Evolutionary conservation across 2,888 invertebrate species (phyloP), one percentile per base, ranked within the genome.

Genomic region (Carcina quercana): DNA sequence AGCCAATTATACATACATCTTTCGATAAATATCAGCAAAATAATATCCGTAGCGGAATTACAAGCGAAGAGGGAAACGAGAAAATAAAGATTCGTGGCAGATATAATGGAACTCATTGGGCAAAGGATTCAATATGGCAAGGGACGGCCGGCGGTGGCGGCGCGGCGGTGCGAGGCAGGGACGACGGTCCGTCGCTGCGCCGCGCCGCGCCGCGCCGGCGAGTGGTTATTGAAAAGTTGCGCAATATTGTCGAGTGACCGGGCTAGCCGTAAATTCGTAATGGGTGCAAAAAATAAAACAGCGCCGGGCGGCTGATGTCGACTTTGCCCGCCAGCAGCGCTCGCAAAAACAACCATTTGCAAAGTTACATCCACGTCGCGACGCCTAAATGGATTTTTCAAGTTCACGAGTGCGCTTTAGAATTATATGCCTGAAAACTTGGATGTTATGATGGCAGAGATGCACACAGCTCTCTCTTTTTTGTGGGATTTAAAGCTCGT

Each of bases 141-240:
- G 64, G 66, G 70, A 55, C 57, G 60, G 45, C 30, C 45, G 49
- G 50, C 62, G 22, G 19, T 28, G 19, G 19, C 15, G 19, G 14
- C 12, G 13, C 15, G 26, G 26, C 25, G 53, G 22, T 10, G 53
- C 59, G 59, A 59, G 49, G 55, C 50, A 59, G 59, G 66, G 70
- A 55, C 57, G 60, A 45, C 30, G 44, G 49, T 49, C 62, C 22
- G 19, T 28, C 15, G 19, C 15, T 20, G 14, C 12, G 13, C 15
- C 19, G 26, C 25, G 53, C 10, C 11, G 53, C 59, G 59, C n/a
- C 19, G 19, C 19, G 19, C 7, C 20, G 59, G 59, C 62, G 62
- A 69, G 66, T 71, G 74, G 79, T 80, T 83, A 83, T 83, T 83
- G 82, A 82, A 83, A 83, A 82, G 75, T 82, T 76, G 72, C 69